Conservation (phyloP, 2,888 invertebrate genomes). For the Synergus japonicus region DNA sequence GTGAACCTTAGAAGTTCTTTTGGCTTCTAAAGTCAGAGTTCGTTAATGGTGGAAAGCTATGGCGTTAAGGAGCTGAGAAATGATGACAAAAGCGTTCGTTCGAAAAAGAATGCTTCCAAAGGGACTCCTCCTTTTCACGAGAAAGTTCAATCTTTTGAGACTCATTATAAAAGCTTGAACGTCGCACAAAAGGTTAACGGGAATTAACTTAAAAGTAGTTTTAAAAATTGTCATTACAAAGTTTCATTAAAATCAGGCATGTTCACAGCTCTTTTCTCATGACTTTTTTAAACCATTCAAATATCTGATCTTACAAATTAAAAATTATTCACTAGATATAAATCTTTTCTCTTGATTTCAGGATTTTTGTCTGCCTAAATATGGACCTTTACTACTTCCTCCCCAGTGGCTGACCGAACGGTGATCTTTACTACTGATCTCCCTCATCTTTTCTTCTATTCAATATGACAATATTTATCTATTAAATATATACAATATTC, state of each 20-base stretch:
- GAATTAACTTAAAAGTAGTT: background rate
- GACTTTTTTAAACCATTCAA: too few relatives aligned
- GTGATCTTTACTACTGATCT: too few relatives aligned
- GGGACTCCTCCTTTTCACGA: background rate
- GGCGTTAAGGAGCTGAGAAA: conserved; percentile 52
- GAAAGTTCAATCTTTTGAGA: conserved; percentile 13
- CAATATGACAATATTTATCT: too few relatives aligned
- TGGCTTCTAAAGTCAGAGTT: background rate
- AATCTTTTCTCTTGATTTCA: too few relatives aligned
- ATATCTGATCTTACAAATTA: too few relatives aligned
- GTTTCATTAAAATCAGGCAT: background rate
- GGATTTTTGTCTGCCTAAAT: too few relatives aligned
- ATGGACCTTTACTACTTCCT: too few relatives aligned
- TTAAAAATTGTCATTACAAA: background rate
- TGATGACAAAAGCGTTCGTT: conserved; percentile 58
- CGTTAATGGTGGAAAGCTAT: conserved; percentile 58
- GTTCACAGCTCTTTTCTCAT: too few relatives aligned
- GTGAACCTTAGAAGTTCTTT: conserved; percentile 2
- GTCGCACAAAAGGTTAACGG: background rate
- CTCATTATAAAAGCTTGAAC: conserved; percentile 12
- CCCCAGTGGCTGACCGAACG: too few relatives aligned
- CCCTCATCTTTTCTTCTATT: too few relatives aligned
- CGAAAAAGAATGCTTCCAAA: conserved; percentile 11
- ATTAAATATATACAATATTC: too few relatives aligned
- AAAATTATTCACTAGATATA: too few relatives aligned